phyloP scores from a whole-genome alignment of 2,888 invertebrate species.

The Cosmia trapezina region DNA sequence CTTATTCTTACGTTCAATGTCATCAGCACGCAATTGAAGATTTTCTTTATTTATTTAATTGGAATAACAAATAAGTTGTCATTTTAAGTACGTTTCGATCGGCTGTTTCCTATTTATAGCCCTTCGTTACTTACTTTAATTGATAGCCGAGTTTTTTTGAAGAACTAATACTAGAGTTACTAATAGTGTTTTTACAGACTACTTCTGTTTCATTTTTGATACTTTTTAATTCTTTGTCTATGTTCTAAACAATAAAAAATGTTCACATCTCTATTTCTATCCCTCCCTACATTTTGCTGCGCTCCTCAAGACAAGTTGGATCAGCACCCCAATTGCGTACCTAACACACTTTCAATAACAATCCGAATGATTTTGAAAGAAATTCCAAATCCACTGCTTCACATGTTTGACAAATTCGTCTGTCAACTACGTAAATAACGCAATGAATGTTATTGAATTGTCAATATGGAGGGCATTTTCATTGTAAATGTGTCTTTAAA shows the following conservation, averaged over 20 bases:
- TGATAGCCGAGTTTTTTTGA: constrained; percentile 29
- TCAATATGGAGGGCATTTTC: neutral
- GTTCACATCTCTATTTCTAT: neutral
- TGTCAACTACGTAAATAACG: neutral
- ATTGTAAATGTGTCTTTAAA: no score
- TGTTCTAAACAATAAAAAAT: neutral
- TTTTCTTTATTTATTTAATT: neutral
- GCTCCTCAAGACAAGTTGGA: neutral
- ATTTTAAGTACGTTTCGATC: constrained; percentile 77
- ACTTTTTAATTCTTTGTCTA: neutral
- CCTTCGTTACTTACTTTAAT: constrained; percentile 72
- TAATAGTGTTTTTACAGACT: neutral
- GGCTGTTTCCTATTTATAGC: constrained; percentile 69
- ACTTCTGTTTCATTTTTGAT: neutral
- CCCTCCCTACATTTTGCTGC: neutral
- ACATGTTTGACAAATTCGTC: neutral
- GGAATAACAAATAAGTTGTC: constrained; percentile 45
- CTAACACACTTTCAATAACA: neutral
- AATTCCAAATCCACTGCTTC: neutral
- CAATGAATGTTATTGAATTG: neutral
- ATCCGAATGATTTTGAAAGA: neutral
- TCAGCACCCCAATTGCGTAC: neutral
- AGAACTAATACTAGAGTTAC: no score
- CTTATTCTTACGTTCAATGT: constrained; percentile 62
- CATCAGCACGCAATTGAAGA: neutral